Conservation (phyloP, 2,888 invertebrate genomes). For the Pheosia gnoma region DNA sequence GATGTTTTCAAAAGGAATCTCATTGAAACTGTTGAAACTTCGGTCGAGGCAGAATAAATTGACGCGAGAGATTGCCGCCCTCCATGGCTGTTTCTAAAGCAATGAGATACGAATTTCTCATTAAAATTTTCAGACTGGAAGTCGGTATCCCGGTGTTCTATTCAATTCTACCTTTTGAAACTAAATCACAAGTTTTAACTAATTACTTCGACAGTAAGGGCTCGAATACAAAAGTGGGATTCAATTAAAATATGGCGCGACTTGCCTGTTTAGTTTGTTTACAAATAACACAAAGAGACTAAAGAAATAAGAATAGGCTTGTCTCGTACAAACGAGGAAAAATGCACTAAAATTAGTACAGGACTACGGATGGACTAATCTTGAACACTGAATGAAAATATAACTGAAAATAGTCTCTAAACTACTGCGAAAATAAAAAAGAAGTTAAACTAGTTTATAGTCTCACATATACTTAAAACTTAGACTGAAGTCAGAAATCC, state of each 20-base stretch:
- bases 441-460: no score
- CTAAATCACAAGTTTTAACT: slow-evolving; percentile 75
- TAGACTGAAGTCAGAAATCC: not conserved
- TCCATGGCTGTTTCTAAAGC: slow-evolving; percentile 67
- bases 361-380: no score
- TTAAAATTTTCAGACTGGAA: slow-evolving; percentile 75
- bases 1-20: slow-evolving; percentile 60
- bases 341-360: no score
- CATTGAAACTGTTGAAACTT: slow-evolving; percentile 62
- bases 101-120: slow-evolving; percentile 79
- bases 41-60: slow-evolving; percentile 66
- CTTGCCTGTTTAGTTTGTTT: not conserved
- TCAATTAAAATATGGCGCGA: not conserved
- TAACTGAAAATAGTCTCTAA: no score
- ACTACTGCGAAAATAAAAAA: no score
- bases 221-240: slow-evolving; percentile 41
- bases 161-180: slow-evolving; percentile 77
- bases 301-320: not conserved
- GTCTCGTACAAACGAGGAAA: no score
- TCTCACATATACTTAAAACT: not conserved
- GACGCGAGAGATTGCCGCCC: slow-evolving; percentile 63
- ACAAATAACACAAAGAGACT: not conserved
- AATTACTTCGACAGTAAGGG: slow-evolving; percentile 73
- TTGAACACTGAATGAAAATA: no score
- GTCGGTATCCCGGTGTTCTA: slow-evolving; percentile 66